Evolutionary conservation across 2,888 invertebrate species (phyloP).

Genomic region (Lasioglossum malachurum): DNA sequence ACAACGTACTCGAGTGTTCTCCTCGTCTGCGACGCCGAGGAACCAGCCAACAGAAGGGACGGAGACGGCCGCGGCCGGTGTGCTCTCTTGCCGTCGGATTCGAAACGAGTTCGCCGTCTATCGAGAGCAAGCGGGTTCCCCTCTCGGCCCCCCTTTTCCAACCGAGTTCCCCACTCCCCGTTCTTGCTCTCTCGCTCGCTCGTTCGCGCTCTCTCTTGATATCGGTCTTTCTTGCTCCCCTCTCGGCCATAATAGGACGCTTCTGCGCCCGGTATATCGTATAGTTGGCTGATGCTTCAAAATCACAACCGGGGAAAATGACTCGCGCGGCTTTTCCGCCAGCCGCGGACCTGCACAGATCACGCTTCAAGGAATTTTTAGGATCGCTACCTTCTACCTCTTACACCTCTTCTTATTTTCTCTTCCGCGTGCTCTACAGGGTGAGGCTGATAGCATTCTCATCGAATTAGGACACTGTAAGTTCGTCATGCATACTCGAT

Average conservation of each 20-base stretch:
- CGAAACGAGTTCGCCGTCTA: slow-evolving; percentile 60
- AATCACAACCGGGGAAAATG: slow-evolving; percentile 55
- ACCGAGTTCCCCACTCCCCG: background rate
- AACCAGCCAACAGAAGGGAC: slow-evolving; percentile 55
- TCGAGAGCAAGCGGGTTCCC: slow-evolving; percentile 21
- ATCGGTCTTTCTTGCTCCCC: slow-evolving; percentile 25
- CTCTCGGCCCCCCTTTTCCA: background rate
- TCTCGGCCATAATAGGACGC: slow-evolving; percentile 51
- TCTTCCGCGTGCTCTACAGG: background rate
- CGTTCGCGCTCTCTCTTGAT: background rate
- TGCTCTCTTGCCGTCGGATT: slow-evolving; percentile 32
- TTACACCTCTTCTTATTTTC: background rate
- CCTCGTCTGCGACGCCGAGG: slow-evolving; percentile 58
- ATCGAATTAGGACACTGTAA: background rate
- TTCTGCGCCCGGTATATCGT: slow-evolving; percentile 35
- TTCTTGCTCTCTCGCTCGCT: background rate
- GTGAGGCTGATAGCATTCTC: background rate
- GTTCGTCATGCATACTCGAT: background rate
- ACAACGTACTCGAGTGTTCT: slow-evolving; percentile 62
- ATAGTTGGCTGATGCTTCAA: slow-evolving; percentile 52
- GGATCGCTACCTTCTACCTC: background rate
- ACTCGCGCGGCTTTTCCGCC: slow-evolving; percentile 36
- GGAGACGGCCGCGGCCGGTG: slow-evolving; percentile 47
- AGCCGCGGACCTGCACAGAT: slow-evolving; percentile 28
- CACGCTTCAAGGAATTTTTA: slow-evolving; percentile 40